A percentile compares a stretch with the other conserved stretches of the same genome.
Conservation (phyloP, 2,113 vertebrate species). For the Loxodonta africana region DNA sequence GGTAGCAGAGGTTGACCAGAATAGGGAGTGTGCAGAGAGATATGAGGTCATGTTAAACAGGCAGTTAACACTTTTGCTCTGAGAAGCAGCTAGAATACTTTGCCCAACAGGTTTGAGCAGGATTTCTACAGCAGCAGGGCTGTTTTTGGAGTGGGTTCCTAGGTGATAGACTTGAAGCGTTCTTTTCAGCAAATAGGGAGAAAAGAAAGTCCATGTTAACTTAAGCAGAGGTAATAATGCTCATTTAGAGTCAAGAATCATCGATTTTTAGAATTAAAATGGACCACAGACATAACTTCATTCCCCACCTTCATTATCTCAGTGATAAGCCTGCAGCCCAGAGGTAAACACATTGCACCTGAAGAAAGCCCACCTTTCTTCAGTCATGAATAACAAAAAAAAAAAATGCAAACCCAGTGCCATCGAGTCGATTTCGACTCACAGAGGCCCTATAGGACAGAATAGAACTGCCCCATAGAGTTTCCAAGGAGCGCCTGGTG, state of each 20-base stretch:
- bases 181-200: not conserved
- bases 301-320: not conserved
- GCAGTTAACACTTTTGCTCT: slow-evolving; percentile 2
- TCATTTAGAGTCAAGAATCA: not conserved
- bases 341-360: not conserved
- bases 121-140: not conserved
- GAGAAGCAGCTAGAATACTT: slow-evolving; percentile 7
- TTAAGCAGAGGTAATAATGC: not conserved
- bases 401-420: too few relatives aligned
- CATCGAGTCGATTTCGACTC: too few relatives aligned
- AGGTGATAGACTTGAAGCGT: not conserved
- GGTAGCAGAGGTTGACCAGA: slow-evolving; percentile 55
- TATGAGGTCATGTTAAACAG: not conserved
- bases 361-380: not conserved
- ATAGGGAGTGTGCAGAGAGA: slow-evolving; percentile 41
- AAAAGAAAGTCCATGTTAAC: not conserved
- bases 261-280: slow-evolving; percentile 14
- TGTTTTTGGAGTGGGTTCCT: not conserved
- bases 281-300: not conserved
- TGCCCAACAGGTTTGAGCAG: slow-evolving; percentile 1
- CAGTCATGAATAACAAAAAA: not conserved
- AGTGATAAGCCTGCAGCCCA: not conserved
- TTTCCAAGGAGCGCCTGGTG: too few relatives aligned
- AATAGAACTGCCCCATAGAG: too few relatives aligned
- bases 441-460: too few relatives aligned